Conservation (phyloP, 2,888 invertebrate species). For the Drosophila neutralis region DNA sequence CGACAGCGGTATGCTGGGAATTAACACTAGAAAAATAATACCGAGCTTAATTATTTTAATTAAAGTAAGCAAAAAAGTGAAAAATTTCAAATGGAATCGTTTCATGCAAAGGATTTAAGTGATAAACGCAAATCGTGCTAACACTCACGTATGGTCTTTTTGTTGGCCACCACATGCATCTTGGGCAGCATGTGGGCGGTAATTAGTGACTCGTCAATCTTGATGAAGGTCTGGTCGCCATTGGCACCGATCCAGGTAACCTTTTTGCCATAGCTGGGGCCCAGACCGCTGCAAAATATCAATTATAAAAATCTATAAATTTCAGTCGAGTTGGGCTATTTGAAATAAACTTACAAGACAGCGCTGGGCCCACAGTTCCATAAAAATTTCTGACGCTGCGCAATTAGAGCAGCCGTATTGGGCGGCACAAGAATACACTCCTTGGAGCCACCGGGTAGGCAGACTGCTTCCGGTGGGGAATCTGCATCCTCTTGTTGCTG, state of each 20-base stretch:
- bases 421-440: slow-evolving; percentile 68
- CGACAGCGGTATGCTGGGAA: slow-evolving; percentile 92
- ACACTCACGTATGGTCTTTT: slow-evolving; percentile 90
- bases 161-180: slow-evolving; percentile 95
- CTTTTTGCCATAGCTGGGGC: slow-evolving; percentile 93
- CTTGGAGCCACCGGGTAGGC: slow-evolving; percentile 71
- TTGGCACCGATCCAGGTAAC: slow-evolving; percentile 97
- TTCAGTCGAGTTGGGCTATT: neutral
- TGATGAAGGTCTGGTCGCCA: slow-evolving; percentile 97
- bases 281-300: slow-evolving; percentile 86
- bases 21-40: slow-evolving; percentile 87
- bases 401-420: slow-evolving; percentile 69
- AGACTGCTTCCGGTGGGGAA: slow-evolving; percentile 40
- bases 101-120: no score
- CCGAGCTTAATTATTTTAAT: neutral
- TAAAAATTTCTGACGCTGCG: slow-evolving; percentile 84
- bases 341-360: slow-evolving; percentile 80
- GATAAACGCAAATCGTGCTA: no score
- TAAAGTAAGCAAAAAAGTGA: neutral
- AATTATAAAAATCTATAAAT: neutral
- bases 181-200: slow-evolving; percentile 94
- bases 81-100: neutral
- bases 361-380: slow-evolving; percentile 85
- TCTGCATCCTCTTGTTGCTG: slow-evolving; percentile 32
- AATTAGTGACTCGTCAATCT: slow-evolving; percentile 96